Percentiles rank a stretch among this genome's conserved stretches.
phyloP scores from a whole-genome alignment of 2,888 invertebrate species.

The Standfussiana lucernea region DNA sequence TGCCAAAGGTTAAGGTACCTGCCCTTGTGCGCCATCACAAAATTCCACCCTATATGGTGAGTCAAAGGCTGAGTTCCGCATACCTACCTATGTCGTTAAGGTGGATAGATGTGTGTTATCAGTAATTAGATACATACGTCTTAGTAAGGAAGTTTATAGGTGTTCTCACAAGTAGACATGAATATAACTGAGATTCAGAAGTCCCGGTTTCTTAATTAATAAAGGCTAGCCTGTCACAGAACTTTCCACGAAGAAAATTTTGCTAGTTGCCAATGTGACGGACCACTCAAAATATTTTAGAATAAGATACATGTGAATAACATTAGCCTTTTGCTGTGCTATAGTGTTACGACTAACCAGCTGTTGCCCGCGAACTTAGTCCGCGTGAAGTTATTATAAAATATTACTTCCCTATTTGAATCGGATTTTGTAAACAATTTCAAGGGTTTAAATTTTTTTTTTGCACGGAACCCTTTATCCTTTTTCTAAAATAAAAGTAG shows the following conservation, averaged over 20 bases:
- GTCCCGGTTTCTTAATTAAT: background rate
- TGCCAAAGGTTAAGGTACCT: background rate
- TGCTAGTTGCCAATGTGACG: background rate
- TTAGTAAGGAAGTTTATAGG: background rate
- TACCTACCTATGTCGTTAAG: conserved; percentile 12
- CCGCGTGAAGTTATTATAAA: too few relatives aligned
- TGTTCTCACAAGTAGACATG: background rate
- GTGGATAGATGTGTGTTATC: conserved; percentile 11
- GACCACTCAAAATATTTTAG: too few relatives aligned
- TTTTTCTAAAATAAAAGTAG: too few relatives aligned
- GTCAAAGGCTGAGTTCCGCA: background rate
- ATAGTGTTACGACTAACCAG: background rate
- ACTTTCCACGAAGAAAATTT: background rate
- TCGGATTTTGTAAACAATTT: too few relatives aligned
- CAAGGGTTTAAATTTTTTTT: too few relatives aligned
- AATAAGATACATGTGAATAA: too few relatives aligned
- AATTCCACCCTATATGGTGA: background rate
- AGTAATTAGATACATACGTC: conserved; percentile 45
- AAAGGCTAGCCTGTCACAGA: background rate
- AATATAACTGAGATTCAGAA: background rate
- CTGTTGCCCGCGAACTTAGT: too few relatives aligned
- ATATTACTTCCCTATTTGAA: too few relatives aligned
- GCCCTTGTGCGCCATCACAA: background rate
- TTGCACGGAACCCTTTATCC: too few relatives aligned
- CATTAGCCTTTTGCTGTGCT: background rate